phyloP scores from a whole-genome alignment of 2,888 invertebrate species.

The Atrina japonica region DNA sequence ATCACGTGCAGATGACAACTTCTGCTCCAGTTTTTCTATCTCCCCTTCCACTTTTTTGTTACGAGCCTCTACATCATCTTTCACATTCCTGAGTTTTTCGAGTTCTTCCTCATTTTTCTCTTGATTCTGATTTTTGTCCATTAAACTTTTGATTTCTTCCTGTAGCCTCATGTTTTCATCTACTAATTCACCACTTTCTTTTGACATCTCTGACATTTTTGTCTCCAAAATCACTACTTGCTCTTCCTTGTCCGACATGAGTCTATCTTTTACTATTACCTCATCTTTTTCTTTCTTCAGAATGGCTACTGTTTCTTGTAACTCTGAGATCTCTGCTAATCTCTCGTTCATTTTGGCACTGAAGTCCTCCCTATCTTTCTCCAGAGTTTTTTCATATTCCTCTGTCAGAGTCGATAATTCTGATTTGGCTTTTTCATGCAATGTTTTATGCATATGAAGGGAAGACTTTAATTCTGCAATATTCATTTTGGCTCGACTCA shows the following conservation, averaged over 20 bases:
- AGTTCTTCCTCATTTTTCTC: neutral
- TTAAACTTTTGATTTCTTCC: constrained; percentile 6
- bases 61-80: too few species aligned
- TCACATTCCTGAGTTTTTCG: too few species aligned
- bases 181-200: constrained; percentile 14
- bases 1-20: constrained; percentile 8
- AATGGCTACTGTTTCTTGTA: neutral
- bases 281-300: constrained; percentile 1
- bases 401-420: constrained; percentile 37
- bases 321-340: neutral
- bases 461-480: constrained; percentile 59
- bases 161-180: constrained; percentile 4
- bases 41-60: too few species aligned
- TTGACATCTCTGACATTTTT: constrained; percentile 7
- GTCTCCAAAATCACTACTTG: constrained; percentile 10
- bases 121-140: neutral
- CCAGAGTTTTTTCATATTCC: too few species aligned
- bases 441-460: constrained; percentile 57
- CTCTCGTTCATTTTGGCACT: neutral
- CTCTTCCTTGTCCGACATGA: constrained; percentile 2
- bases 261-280: neutral
- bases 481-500: constrained; percentile 51
- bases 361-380: neutral
- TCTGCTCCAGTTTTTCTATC: constrained; percentile 20
- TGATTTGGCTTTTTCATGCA: constrained; percentile 57